Conservation (phyloP, 2,888 invertebrate genomes). For the Pedicia rivosa region DNA sequence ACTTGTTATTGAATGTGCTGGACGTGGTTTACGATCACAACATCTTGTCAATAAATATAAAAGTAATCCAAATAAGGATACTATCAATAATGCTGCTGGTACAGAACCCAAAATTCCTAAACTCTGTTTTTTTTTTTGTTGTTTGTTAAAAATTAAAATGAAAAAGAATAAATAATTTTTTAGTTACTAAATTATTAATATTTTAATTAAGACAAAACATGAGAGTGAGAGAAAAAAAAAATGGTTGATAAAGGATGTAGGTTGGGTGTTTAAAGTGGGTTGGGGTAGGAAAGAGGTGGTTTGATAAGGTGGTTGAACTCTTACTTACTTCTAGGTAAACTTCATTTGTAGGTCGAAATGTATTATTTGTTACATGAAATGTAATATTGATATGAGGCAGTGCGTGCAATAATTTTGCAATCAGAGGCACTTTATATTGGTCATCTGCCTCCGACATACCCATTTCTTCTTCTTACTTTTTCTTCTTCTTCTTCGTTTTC, state of each 20-base stretch:
- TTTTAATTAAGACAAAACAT: too few relatives aligned
- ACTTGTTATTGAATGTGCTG: constrained; percentile 75
- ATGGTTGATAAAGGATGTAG: too few relatives aligned
- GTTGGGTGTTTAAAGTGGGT: too few relatives aligned
- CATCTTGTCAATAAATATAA: constrained; percentile 89
- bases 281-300: too few relatives aligned
- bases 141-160: not conserved
- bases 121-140: constrained; percentile 42
- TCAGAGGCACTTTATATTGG: constrained; percentile 66
- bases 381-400: constrained; percentile 87
- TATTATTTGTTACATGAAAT: constrained; percentile 76
- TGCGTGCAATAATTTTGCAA: constrained; percentile 74
- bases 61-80: constrained; percentile 74
- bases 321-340: constrained; percentile 77
- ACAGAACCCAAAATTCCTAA: constrained; percentile 84
- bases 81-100: constrained; percentile 85
- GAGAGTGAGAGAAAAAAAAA: too few relatives aligned
- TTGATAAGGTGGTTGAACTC: too few relatives aligned
- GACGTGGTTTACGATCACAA: constrained; percentile 85
- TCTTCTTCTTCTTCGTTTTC: too few relatives aligned
- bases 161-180: constrained; percentile 3
- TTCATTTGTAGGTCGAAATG: constrained; percentile 78
- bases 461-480: constrained; percentile 3
- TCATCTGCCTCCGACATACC: constrained; percentile 33
- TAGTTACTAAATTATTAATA: not conserved